Percentiles rank a stretch among this genome's conserved stretches.
These are phyloP conservation scores for Corythaixoides concolor DNA, from an alignment of 2,113 vertebrate species.

Conservation along the genomic window DNA sequence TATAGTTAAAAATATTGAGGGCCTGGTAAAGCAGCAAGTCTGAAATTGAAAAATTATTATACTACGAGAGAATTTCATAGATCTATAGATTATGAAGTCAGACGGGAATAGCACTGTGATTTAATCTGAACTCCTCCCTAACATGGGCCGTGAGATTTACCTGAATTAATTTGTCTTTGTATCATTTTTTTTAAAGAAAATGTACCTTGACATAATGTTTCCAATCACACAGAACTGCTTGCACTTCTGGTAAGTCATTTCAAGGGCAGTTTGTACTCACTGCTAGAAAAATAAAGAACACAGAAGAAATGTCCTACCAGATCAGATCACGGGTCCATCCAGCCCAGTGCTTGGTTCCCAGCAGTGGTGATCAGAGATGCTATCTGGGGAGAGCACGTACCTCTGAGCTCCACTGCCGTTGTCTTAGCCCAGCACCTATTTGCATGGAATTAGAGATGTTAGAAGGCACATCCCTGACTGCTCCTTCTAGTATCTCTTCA, in stretches of 20 bases:
- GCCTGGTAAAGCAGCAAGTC: background rate
- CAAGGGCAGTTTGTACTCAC: background rate
- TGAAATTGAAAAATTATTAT: slow-evolving; percentile 14
- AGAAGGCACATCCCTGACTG: background rate
- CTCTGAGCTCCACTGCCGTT: background rate
- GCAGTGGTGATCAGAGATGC: background rate
- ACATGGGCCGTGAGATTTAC: background rate
- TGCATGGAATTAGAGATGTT: background rate
- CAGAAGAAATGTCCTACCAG: background rate
- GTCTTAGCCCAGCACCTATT: background rate
- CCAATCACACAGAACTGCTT: background rate
- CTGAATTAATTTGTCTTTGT: background rate
- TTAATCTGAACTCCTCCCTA: slow-evolving; percentile 7
- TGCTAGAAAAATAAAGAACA: background rate
- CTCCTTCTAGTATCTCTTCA: background rate
- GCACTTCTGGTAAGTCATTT: background rate
- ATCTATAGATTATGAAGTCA: background rate
- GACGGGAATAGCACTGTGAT: background rate
- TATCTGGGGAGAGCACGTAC: background rate
- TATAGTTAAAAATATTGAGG: background rate
- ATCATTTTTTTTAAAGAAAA: background rate
- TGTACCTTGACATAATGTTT: background rate
- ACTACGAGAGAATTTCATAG: background rate
- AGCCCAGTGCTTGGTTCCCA: background rate
- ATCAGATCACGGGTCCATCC: background rate